These are phyloP conservation scores for Nestor notabilis DNA, from an alignment of 2,113 vertebrate genomes.

Conservation along the genomic window DNA sequence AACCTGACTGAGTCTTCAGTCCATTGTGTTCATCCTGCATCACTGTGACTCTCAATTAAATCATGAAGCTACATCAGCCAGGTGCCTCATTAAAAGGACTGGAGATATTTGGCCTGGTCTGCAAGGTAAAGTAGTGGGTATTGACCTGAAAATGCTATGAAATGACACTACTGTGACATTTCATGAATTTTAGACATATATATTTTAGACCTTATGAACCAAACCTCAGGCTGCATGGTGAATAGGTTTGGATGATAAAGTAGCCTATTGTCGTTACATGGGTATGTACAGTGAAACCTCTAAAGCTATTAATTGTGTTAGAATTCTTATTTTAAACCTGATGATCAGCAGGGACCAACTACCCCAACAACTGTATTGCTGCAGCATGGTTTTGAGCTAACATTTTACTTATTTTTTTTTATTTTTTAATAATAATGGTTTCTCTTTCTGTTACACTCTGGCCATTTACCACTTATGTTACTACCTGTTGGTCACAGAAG, in stretches of 20 bases:
- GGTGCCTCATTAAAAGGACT: not conserved
- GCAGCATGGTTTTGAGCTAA: not conserved
- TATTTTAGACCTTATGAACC: not conserved
- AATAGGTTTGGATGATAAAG: not conserved
- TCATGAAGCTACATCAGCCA: not conserved
- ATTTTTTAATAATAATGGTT: not conserved
- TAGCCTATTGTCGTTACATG: not conserved
- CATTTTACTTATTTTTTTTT: not conserved
- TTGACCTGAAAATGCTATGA: not conserved
- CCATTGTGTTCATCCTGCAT: accelerated
- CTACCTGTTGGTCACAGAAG: not conserved
- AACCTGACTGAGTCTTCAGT: not conserved
- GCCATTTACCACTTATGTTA: not conserved
- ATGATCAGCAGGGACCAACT: not conserved
- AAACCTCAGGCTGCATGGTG: not conserved
- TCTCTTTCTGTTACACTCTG: not conserved
- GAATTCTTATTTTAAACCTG: not conserved
- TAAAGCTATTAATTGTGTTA: not conserved
- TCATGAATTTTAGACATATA: too few relatives aligned
- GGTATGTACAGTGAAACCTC: not conserved
- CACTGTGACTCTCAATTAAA: not conserved
- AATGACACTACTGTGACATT: too few relatives aligned
- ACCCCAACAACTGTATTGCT: not conserved
- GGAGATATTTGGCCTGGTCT: not conserved
- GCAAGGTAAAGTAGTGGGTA: not conserved